phyloP scores from a whole-genome alignment of 2,113 vertebrate species.

The Gymnogyps californianus region DNA sequence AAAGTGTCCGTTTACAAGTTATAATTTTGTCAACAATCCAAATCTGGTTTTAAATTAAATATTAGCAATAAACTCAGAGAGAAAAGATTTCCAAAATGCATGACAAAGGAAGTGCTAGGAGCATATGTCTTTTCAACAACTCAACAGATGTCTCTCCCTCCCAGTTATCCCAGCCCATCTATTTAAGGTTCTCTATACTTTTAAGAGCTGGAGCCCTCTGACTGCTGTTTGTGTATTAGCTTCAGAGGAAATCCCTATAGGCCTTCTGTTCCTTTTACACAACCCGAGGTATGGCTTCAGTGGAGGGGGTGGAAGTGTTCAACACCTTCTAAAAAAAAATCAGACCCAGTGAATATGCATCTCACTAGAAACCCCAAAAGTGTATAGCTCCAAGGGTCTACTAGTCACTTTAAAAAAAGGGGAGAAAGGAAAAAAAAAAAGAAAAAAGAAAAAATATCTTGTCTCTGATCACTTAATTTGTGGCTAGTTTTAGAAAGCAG shows the following conservation, averaged over 20 bases:
- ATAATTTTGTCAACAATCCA: slow-evolving; percentile 54
- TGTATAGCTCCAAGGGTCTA: background rate
- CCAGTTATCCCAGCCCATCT: slow-evolving; percentile 35
- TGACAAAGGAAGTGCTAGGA: slow-evolving; percentile 47
- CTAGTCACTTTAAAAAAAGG: background rate
- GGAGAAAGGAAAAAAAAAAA: rapidly evolving
- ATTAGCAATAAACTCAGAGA: slow-evolving; percentile 41
- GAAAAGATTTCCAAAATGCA: slow-evolving; percentile 44
- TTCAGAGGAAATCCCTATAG: slow-evolving; percentile 22
- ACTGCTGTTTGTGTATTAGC: background rate
- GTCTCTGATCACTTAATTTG: background rate
- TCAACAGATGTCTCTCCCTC: slow-evolving; percentile 46
- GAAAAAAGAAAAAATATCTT: background rate
- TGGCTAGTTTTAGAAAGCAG: background rate
- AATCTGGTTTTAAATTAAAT: slow-evolving; percentile 58
- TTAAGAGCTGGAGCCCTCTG: background rate
- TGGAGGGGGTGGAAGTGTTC: background rate
- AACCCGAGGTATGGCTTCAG: background rate
- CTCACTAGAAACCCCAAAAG: background rate
- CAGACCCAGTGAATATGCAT: background rate
- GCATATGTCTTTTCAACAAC: slow-evolving; percentile 52
- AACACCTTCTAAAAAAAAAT: background rate
- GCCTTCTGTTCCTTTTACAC: slow-evolving; percentile 31
- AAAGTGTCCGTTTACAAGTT: background rate
- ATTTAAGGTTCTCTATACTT: slow-evolving; percentile 29